Evolutionary conservation across 2,888 invertebrate genomes (phyloP), one percentile per base, ranked within the genome.

Genomic region (Andricus quercusramuli): DNA sequence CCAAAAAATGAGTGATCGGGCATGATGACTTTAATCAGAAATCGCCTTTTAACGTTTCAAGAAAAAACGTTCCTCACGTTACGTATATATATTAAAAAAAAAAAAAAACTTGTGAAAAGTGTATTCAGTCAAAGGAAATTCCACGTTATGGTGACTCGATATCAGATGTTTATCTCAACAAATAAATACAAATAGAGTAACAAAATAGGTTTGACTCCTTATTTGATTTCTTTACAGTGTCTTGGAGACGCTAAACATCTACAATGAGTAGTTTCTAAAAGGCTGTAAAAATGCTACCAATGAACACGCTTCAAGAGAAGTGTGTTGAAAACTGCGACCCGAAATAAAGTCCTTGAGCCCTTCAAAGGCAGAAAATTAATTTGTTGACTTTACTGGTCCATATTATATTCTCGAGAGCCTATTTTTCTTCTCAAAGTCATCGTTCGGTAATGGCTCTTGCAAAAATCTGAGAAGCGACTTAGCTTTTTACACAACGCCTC

Each of bases 191-290:
- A 79, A 79, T 79, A 64, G 79, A 80, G 78, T 82, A 85, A 83
- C 83, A 86, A 86, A 85, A 85, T 83, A 82, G 85, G 85, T 82
- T 81, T 81, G 83, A 82, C 80, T 83, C 84, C 82, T 84, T 84
- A 83, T 84, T 83, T 83, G 78, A 84, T 82, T 86, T 29, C 29
- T 86, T 84, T 85, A 86, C 86, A 85, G 81, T 79, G 81, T 74
- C 47, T 62, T 74, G 67, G 22, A 47, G 68, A 74, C 78, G 74
- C 82, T 83, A 84, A 85, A 81, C 83, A 83, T 78, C 79, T 78
- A 81, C 80, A 80, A 64, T 44, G 79, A 65, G 65, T 80, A 29
- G 51, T 59, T 79, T 79, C 32, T 68, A 44, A 68, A 68, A 68
- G 68, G 44, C 25, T 47, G 47, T 29, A 70, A 29, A 70, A 70